Evolutionary conservation across 2,797 vertebrate genomes (phyloP), one percentile per base, ranked within the genome.

Genomic region (Microctenopoma lineatum): DNA sequence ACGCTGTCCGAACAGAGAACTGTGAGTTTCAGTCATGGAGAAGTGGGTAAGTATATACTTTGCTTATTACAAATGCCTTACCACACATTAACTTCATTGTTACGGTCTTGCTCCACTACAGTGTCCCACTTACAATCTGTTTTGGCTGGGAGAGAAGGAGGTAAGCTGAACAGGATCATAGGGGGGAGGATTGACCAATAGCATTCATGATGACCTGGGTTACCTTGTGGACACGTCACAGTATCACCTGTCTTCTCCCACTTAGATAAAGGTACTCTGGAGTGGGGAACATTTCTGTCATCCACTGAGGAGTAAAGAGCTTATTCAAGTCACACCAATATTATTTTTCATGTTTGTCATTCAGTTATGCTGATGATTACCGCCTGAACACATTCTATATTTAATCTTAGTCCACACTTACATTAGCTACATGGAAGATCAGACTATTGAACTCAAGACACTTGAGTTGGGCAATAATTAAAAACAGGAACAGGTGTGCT

Each of bases 261-360:
- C 70, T 95, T 95, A 12, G 94, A 95, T 79, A 94, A 86, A 71
- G 94, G 92, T 59, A 94, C 85, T 56, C 86, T 69, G 27, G 93
- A 80, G 48, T 85, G 84, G 63, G 84, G 65, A 50, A 26, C 72
- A 4, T 54, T 88, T 34, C 86, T 76, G 7, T 94, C 94, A 26
- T 95, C 92, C 70, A 95, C 94, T 95, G 60, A 7, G 3, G 7
- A 47, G 11, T 63, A 42, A 32, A 73, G 25, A 68, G 41, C 34
- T 46, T 1, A 69, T 39, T 42, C 4, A 1, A 7, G 21, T 39
- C 25, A 46, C 6, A n/a, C 2, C 5, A 13, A 10, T 56, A 50
- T 27, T 59, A 48, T 5, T 4, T 7, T 26, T 57, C 27, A 21
- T 3, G 3, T 47, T 21, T 45, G 21, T 11, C 7, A 18, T 38